A percentile compares a stretch with the other conserved stretches of the same genome.
Conservation (phyloP, 2,888 invertebrate genomes). For the Noctuana brunneofusca region DNA sequence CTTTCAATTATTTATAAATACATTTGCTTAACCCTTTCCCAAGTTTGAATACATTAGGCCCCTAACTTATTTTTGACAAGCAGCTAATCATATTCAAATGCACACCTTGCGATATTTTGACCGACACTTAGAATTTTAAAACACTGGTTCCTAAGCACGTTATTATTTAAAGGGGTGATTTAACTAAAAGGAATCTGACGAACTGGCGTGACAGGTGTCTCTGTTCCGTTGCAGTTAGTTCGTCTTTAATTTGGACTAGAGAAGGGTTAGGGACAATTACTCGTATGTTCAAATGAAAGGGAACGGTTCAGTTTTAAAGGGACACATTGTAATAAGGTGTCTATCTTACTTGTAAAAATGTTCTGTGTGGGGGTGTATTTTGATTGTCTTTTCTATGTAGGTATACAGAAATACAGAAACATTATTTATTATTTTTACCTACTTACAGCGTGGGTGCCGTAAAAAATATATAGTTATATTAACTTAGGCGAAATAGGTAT, state of each 20-base stretch:
- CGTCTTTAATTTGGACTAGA: slow-evolving; percentile 15
- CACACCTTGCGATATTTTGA: slow-evolving; percentile 75
- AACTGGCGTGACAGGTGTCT: slow-evolving; percentile 56
- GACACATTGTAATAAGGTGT: not conserved
- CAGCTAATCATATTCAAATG: slow-evolving; percentile 81
- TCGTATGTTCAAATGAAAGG: not conserved
- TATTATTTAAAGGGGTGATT: slow-evolving; percentile 62
- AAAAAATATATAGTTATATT: no score
- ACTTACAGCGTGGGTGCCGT: no score
- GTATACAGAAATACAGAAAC: no score
- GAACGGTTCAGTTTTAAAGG: not conserved
- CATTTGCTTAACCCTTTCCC: slow-evolving; percentile 68
- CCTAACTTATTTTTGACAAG: slow-evolving; percentile 80
- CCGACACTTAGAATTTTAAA: slow-evolving; percentile 74
- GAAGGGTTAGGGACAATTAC: slow-evolving; percentile 9
- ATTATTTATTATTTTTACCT: no score
- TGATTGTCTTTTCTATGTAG: no score
- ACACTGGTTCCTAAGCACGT: slow-evolving; percentile 62
- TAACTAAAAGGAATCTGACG: slow-evolving; percentile 65
- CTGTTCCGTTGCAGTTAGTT: slow-evolving; percentile 32
- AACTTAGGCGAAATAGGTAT: no score
- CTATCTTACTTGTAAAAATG: no score
- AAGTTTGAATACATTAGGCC: slow-evolving; percentile 73
- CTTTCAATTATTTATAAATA: slow-evolving; percentile 51
- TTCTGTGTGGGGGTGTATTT: no score